Evolutionary conservation across 1,140 invertebrate species (phyloP), one percentile per base, ranked within the genome.

Genomic region (Papilio glaucus): DNA sequence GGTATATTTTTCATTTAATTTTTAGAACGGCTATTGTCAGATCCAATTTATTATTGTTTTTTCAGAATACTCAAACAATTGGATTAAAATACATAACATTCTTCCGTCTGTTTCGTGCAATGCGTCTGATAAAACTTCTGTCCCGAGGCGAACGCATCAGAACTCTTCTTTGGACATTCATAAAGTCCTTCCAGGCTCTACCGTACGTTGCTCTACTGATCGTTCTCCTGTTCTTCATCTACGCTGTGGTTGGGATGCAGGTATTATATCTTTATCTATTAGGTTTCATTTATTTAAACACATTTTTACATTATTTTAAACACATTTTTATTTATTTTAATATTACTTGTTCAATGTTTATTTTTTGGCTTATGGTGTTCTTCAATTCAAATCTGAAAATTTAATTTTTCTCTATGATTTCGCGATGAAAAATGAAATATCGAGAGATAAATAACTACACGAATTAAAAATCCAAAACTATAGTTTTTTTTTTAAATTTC

Each of bases 161-260:
- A 77, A 99, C 99, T 3, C 93, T 99, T 42, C 95, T 99, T 0
- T 99, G 99, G 99, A 99, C 99, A 7, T 99, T 99, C 91, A 98
- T 99, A 77, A 99, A 99, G 93, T 99, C 98, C 9, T 99, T 99
- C 94, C 97, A 99, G 95, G 99, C 99, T 33, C 94, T 99, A 82
- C 99, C 99, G 13, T 99, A 99, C 91, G 99, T 99, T 76, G 99
- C 98, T 0, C 94, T 99, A 73, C 95, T 99, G 15, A 99, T 99
- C 84, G 98, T 99, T 8, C 96, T 99, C 95, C 94, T 99, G 38
- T 99, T 99, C 94, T 99, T 99, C 94, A 99, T 99, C 81, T 99
- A 99, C 88, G 99, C 99, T 73, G 99, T 99, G n/a, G 99, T 99
- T 87, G 99, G 99, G 75, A 99, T 99, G 99, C 99, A 99, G 96